phyloP scores from a whole-genome alignment of 2,888 invertebrate genomes.

The Anagyrus pseudococci region DNA sequence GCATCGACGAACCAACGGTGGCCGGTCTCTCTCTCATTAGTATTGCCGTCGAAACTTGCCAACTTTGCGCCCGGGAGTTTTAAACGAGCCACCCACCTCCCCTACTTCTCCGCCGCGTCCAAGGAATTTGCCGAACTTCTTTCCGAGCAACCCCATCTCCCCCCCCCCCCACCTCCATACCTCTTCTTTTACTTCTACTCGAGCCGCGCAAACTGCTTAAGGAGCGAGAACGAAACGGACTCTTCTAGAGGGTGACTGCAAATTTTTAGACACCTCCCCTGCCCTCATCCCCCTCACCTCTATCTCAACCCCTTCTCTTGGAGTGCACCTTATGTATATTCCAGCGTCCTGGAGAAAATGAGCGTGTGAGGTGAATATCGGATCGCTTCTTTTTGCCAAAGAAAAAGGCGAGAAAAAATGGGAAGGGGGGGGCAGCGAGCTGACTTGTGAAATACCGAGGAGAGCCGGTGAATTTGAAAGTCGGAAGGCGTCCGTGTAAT shows the following conservation, averaged over 20 bases:
- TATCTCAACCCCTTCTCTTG: too few species aligned
- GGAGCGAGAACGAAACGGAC: conserved; percentile 9
- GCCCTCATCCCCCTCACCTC: too few species aligned
- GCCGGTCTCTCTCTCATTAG: conserved; percentile 38
- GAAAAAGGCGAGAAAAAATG: too few species aligned
- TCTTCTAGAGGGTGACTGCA: conserved; percentile 22
- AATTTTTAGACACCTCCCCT: conserved; percentile 36
- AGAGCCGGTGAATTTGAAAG: conserved; percentile 21
- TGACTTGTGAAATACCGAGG: conserved; percentile 20
- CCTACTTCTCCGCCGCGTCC: neutral
- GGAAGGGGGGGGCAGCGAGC: neutral
- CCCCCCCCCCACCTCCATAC: neutral
- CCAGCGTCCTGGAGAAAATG: conserved; percentile 23
- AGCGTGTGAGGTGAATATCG: conserved; percentile 38
- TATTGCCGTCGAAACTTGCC: conserved; percentile 37
- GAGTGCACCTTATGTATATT: conserved; percentile 36
- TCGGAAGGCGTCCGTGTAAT: conserved; percentile 32
- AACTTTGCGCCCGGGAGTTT: conserved; percentile 34
- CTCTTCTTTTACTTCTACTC: too few species aligned
- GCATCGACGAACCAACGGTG: conserved; percentile 25
- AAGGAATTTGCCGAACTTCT: conserved; percentile 26
- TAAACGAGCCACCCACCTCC: conserved; percentile 22
- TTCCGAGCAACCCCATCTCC: too few species aligned
- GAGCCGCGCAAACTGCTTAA: neutral
- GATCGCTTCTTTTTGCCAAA: conserved; percentile 15